Evolutionary conservation across 1,140 invertebrate species (phyloP).

Genomic region (Brachionus asplanchnoidis): DNA sequence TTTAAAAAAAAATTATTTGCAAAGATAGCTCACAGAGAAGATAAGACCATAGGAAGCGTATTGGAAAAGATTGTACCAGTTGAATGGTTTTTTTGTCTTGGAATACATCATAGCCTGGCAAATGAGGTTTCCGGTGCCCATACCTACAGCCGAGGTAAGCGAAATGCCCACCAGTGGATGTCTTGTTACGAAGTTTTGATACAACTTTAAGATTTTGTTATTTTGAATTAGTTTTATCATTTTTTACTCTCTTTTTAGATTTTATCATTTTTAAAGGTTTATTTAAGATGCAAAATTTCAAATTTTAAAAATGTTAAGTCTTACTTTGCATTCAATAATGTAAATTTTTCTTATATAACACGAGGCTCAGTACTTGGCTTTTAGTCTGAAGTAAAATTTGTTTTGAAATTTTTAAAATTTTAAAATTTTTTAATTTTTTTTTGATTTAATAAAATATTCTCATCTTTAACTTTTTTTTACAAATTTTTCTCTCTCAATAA

Average conservation of each 20-base stretch:
- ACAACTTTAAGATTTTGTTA: not conserved
- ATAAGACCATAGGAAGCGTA: conserved; percentile 20
- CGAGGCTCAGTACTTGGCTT: not conserved
- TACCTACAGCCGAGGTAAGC: conserved; percentile 5
- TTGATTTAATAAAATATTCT: too few relatives aligned
- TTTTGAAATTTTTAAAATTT: not conserved
- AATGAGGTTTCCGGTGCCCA: conserved; percentile 15
- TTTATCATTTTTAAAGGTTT: conserved; percentile 19
- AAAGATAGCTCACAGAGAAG: not conserved
- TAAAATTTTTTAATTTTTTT: too few relatives aligned
- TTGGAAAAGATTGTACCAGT: not conserved
- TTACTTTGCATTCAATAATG: not conserved
- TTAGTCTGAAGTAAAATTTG: not conserved
- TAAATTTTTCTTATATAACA: not conserved
- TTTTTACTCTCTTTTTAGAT: not conserved
- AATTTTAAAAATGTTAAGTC: not conserved
- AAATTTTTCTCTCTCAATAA: too few relatives aligned
- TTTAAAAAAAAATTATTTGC: not conserved
- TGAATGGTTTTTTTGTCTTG: conserved; percentile 6
- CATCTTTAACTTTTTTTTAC: too few relatives aligned
- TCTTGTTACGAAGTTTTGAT: not conserved
- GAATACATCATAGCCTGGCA: conserved; percentile 26
- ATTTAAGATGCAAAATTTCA: conserved; percentile 1
- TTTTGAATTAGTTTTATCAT: conserved; percentile 21
- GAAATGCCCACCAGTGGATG: not conserved